A percentile compares a stretch with the other conserved stretches of the same genome.
Evolutionary conservation across 1,140 invertebrate species (phyloP).

Genomic region (Drosophila ananassae): DNA sequence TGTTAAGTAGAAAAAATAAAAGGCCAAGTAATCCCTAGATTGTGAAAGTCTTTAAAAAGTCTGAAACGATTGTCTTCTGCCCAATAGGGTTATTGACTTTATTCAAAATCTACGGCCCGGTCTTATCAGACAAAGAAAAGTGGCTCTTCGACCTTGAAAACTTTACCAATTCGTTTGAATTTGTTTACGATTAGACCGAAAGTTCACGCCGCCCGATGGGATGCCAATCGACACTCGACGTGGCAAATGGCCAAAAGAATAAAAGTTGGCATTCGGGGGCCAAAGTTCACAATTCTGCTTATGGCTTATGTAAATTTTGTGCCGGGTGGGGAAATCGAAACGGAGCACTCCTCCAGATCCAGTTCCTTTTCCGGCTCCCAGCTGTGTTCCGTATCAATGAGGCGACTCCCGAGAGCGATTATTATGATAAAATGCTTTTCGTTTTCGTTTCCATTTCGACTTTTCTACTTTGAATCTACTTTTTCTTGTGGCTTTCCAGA

Average conservation of each 20-base stretch:
- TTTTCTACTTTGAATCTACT: constrained; percentile 16
- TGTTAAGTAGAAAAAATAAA: constrained; percentile 45
- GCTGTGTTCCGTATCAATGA: constrained; percentile 45
- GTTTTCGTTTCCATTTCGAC: constrained; percentile 23
- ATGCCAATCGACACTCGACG: constrained; percentile 64
- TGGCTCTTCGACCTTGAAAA: constrained; percentile 51
- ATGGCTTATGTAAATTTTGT: constrained; percentile 70
- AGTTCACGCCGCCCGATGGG: constrained; percentile 57
- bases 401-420: constrained; percentile 74
- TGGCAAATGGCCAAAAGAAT: constrained; percentile 48
- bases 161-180: constrained; percentile 58
- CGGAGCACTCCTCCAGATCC: constrained; percentile 31
- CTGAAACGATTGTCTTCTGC: constrained; percentile 10
- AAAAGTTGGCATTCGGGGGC: constrained; percentile 58
- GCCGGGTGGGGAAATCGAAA: constrained; percentile 29
- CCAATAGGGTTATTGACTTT: constrained; percentile 33
- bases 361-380: constrained; percentile 50
- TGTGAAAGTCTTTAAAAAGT: constrained; percentile 7
- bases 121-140: constrained; percentile 1
- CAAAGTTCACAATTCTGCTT: constrained; percentile 74
- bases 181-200: constrained; percentile 71
- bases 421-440: constrained; percentile 80
- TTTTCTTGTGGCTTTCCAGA: constrained; percentile 34
- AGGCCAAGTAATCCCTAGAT: constrained; percentile 29
- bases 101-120: not conserved